Base-by-base conservation (phyloP, 2,888 invertebrate species). In the Folsomia candida region DNA sequence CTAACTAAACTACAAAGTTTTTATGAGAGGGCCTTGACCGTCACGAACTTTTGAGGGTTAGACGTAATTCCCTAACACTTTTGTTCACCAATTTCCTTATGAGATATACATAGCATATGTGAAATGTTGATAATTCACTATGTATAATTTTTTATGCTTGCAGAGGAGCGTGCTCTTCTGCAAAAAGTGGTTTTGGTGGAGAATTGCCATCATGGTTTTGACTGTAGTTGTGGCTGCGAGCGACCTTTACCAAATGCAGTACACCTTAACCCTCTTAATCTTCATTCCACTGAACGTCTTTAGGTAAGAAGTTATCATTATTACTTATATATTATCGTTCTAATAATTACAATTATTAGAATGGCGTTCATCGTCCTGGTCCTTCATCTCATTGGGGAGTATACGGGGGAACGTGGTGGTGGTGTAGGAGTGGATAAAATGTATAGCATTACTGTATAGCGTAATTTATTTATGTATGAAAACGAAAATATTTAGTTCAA, bases 151-250 rank as follows among this genome's bases (percentile, higher is more conserved):
- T 57, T 28, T 54, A 27, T 24, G 47, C 28, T 67, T 68, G 29
- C 64, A 75, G 75, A 63, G 68, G 57, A 71, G 68, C 60, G 28
- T 68, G 1, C 64, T 58, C 2, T 68, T 71, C 51, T 75, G 75
- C 62, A 64, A 64, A 27, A 71, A 69, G 29, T 75, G 73, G 73
- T 73, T 75, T 61, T 75, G 73, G 69, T 75, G 75, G 75, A 29
- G 75, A 25, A 51, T 71, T 1, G 37, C 26, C 9, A 51, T 73
- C 4, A 37, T 75, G 18, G 14, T 71, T 3, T 54, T 63, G 27
- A 71, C 72, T 22, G 47, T 58, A 1, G 24, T 62, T 6, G 60
- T 75, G 1, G 62, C 73, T 20, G 57, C 70, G 1, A 58, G 29
- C 9, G 72, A 75, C 58, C 61, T 75, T 20, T 51, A 57, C 51